phyloP scores from a whole-genome alignment of 2,113 vertebrate species.

The Pontoporia blainvillei region DNA sequence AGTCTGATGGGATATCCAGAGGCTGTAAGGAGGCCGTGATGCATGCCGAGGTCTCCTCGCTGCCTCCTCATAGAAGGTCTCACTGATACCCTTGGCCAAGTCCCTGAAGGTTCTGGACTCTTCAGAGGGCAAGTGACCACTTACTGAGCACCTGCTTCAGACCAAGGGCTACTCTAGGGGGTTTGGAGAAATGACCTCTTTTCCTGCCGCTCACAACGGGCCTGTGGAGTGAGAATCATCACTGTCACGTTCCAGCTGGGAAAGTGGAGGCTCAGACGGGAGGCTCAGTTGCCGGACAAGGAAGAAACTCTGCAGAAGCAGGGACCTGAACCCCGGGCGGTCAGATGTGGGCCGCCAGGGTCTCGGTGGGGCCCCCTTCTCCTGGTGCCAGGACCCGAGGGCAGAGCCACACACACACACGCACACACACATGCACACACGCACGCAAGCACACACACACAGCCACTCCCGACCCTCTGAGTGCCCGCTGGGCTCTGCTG shows the following conservation, averaged over 20 bases:
- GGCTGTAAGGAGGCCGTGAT: fast-evolving
- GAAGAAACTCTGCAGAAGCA: too few relatives aligned
- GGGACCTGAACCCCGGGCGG: background rate
- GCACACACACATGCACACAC: fast-evolving
- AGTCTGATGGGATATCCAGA: too few relatives aligned
- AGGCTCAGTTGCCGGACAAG: fast-evolving
- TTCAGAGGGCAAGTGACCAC: background rate
- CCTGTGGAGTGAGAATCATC: fast-evolving
- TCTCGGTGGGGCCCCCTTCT: background rate
- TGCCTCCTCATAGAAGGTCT: too few relatives aligned
- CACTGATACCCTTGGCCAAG: background rate
- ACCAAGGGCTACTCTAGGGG: background rate
- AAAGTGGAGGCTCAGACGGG: background rate
- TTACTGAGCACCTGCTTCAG: background rate
- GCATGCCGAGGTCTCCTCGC: background rate
- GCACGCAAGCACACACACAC: fast-evolving
- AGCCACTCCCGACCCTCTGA: background rate
- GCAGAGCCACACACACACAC: background rate
- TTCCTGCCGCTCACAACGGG: background rate
- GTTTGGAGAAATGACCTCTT: fast-evolving
- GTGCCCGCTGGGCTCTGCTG: background rate
- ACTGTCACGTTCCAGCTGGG: fast-evolving
- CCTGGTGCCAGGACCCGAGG: fast-evolving
- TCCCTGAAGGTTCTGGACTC: background rate
- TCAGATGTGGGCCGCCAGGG: background rate